Conservation (phyloP, 2,888 invertebrate genomes). For the Brachypterus glaber region DNA sequence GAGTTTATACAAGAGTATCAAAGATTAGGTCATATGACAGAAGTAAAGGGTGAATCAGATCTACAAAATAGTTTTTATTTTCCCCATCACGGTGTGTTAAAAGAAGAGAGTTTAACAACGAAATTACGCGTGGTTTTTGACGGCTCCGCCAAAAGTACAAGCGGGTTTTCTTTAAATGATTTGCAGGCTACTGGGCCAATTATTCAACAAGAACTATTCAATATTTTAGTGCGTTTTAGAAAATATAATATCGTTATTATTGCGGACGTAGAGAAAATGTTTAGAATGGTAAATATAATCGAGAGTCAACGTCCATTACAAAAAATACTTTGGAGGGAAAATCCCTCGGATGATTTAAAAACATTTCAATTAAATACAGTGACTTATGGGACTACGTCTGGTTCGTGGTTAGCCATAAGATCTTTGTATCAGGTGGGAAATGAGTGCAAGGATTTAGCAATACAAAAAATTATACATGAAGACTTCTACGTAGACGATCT, state of each 20-base stretch:
- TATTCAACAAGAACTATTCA: constrained; percentile 13
- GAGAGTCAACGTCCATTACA: neutral
- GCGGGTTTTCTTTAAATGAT: constrained; percentile 16
- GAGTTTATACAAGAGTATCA: constrained; percentile 13
- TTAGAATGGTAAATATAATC: constrained; percentile 10
- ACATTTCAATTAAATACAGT: constrained; percentile 13
- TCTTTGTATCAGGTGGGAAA: neutral
- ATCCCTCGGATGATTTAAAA: constrained; percentile 6
- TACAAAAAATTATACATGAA: neutral
- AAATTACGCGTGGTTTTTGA: constrained; percentile 18
- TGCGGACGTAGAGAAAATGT: constrained; percentile 17
- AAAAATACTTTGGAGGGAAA: constrained; percentile 16
- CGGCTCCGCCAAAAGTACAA: constrained; percentile 11
- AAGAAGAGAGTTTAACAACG: constrained; percentile 9
- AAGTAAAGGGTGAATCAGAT: neutral
- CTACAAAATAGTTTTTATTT: constrained; percentile 9
- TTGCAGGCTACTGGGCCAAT: constrained; percentile 10
- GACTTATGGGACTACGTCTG: constrained; percentile 13
- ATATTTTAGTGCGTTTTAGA: constrained; percentile 14
- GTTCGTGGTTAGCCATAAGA: neutral
- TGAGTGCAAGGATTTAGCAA: neutral
- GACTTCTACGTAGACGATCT: neutral
- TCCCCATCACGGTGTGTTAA: constrained; percentile 16
- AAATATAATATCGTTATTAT: constrained; percentile 8
- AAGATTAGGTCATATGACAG: constrained; percentile 14